Base-by-base conservation (phyloP, 2,113 vertebrate genomes). In the Erythrolamprus reginae region DNA sequence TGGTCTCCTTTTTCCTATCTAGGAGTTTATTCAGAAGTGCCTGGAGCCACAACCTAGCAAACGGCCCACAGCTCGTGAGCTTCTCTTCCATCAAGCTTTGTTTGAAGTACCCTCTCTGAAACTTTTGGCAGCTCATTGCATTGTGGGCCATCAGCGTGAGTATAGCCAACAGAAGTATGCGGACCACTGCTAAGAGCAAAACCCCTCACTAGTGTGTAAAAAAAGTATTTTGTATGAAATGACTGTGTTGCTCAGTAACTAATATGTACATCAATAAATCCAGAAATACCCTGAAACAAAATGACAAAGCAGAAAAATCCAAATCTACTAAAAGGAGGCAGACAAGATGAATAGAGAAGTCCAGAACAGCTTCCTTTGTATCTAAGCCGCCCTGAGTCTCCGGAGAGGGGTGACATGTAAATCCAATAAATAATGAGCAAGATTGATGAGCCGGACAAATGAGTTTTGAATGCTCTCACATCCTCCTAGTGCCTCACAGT, bases 1-100 rank as follows among this genome's bases (percentile, higher is more conserved):
- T 19, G 61, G 28, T 23, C 10, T 10, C 51, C 56, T 26, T 17
- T 24, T 61, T n/a, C 12, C 52, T 82, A 86, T 21, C 3, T 85
- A 99, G 99, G 99, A 99, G 94, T 99, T 99, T 91, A 99, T 99
- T 93, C 99, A 99, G 93, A 99, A 99, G 97, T 99, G 99, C 98
- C 96, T 99, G 92, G 98, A 99, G 38, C 96, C 98, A 90, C 99
- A 99, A 92, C 98, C 99, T 33, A 93, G 94, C 90, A 97, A 97
- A 88, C 97, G 99, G 52, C 99, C 99, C 88, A 99, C 98, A 1
- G 99, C 99, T 5, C 98, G 97, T 91, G 99, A 99, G 96, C 98
- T 99, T 52, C 96, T 99, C 1, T 99, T 99, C 90, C 98, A 99
- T 92, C 99, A 97, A 94, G 99, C 99, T 33, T 95, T 99, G 94